These are phyloP conservation scores for Orientallactaga sibirica DNA, from an alignment of 2,797 vertebrate species.

Conservation along the genomic window DNA sequence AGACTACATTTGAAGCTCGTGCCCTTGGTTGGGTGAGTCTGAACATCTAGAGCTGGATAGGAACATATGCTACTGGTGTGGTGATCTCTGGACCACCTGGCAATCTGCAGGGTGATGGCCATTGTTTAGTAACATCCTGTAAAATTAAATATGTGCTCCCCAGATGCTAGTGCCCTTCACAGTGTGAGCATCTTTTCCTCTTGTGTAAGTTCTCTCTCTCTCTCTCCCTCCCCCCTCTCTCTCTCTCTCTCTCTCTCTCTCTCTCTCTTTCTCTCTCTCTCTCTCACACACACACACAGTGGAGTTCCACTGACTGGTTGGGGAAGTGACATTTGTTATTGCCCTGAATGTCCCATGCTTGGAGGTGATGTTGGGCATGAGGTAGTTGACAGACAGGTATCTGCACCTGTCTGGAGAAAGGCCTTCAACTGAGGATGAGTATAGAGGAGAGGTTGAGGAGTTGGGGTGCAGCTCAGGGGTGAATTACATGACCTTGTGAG, in stretches of 20 bases:
- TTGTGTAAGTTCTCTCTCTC: background rate
- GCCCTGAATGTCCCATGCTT: too few relatives aligned
- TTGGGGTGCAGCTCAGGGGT: background rate
- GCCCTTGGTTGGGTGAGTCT: background rate
- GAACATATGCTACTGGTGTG: background rate
- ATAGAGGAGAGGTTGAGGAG: background rate
- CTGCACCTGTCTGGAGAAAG: rapidly evolving
- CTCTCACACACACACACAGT: background rate
- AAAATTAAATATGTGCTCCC: background rate
- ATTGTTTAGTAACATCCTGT: background rate
- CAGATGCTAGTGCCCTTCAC: background rate
- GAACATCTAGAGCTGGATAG: background rate
- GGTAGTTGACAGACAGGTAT: background rate
- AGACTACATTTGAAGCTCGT: background rate
- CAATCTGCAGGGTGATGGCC: background rate
- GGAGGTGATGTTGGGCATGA: background rate
- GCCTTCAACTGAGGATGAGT: background rate
- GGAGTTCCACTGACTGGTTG: background rate
- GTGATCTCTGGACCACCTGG: background rate
- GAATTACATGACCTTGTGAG: background rate
- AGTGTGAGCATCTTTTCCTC: background rate
- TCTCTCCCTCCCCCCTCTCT: too few relatives aligned
- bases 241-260: too few relatives aligned
- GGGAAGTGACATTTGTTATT: background rate
- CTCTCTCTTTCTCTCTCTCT: too few relatives aligned